These are phyloP conservation scores for Drosophila watanabei DNA, from an alignment of 1,140 invertebrate species.

Conservation along the genomic window DNA sequence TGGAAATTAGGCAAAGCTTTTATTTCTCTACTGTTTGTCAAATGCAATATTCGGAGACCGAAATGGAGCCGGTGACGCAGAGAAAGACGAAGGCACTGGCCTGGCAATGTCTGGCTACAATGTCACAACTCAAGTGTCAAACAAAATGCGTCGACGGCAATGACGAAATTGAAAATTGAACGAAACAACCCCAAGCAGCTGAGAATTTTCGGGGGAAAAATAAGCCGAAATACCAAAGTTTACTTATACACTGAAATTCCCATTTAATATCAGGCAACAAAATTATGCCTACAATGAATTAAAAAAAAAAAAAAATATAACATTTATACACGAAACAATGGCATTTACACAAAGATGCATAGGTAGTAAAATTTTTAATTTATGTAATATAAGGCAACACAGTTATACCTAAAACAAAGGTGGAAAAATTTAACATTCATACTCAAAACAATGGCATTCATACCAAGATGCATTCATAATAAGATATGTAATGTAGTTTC, in stretches of 20 bases:
- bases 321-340: no score
- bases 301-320: no score
- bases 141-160: constrained; percentile 65
- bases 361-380: no score
- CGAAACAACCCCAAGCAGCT: neutral
- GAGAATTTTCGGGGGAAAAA: neutral
- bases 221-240: constrained; percentile 10
- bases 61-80: neutral
- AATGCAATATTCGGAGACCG: constrained; percentile 55
- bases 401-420: no score
- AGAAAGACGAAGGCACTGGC: constrained; percentile 7
- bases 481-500: no score
- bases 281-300: no score
- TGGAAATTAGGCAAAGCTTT: constrained; percentile 62
- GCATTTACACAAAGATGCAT: no score
- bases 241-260: neutral
- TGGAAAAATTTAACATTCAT: no score
- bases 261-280: no score
- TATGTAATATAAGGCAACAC: no score
- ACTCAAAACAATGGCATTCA: no score
- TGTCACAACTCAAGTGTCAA: constrained; percentile 73
- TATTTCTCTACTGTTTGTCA: constrained; percentile 52
- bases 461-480: no score
- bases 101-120: constrained; percentile 69
- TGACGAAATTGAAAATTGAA: constrained; percentile 24